These are phyloP conservation scores for Pteropus rufus DNA, from an alignment of 2,797 vertebrate species.

Conservation along the genomic window DNA sequence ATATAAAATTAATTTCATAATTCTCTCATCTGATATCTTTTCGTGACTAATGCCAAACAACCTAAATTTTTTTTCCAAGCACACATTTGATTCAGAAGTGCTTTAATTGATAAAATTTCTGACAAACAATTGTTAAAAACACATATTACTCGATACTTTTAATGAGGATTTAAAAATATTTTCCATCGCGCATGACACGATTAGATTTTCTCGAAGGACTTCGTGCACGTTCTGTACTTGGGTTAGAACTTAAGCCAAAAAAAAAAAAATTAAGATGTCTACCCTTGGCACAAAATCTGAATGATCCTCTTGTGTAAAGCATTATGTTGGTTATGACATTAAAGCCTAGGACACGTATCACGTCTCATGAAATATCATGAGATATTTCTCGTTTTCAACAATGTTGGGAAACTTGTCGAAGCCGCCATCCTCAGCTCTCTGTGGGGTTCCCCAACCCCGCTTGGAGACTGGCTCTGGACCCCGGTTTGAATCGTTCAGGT, in stretches of 20 bases:
- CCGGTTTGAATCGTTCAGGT: conserved; percentile 23
- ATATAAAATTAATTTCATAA: background rate
- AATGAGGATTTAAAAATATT: background rate
- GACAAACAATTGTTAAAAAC: background rate
- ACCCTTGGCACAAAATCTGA: too few species aligned
- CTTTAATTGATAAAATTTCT: background rate
- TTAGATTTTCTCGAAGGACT: background rate
- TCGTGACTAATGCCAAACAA: background rate
- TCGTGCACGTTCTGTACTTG: background rate
- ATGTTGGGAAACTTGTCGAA: background rate
- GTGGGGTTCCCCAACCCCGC: background rate
- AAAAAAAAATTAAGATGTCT: too few species aligned
- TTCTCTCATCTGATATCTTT: background rate
- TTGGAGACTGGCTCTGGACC: background rate
- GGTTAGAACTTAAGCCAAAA: background rate
- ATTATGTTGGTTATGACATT: too few species aligned
- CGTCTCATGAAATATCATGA: too few species aligned
- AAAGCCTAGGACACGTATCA: too few species aligned
- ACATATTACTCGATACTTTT: background rate
- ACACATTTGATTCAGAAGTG: background rate
- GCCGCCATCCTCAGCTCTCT: background rate
- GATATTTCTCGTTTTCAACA: background rate
- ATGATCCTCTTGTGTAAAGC: too few species aligned
- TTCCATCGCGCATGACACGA: background rate
- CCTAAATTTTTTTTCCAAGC: background rate